Evolutionary conservation across 2,888 invertebrate species (phyloP), one percentile per base, ranked within the genome.

Genomic region (Heliconius sara): DNA sequence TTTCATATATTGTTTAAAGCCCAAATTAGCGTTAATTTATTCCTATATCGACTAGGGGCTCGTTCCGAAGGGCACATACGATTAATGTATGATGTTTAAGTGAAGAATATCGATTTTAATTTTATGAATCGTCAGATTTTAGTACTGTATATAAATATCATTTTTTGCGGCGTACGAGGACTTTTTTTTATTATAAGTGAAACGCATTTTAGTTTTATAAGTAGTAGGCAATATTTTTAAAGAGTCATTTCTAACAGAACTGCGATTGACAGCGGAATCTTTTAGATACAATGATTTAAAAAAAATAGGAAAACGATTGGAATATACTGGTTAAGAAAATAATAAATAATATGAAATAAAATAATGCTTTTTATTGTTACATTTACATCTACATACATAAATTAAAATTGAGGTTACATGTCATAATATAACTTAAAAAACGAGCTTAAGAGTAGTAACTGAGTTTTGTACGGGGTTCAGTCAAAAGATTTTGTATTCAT

Each of bases 201-300:
- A 93, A 93, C 92, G 95, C 95, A 94, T 95, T 95, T 95, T 95
- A 95, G 95, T 94, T 95, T 91, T 91, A 90, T 94, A 95, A 93
- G 94, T 94, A 93, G 91, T 95, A 95, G 95, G 93, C 91, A 93
- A 95, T 95, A 94, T 93, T 93, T 93, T 93, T 90, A 92, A 93
- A 93, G 87, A 89, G 91, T 94, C 92, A 92, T 93, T 91, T 94
- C 92, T 94, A 94, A 92, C 85, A 85, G 93, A 93, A 90, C 91
- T 92, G 92, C 90, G 87, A 87, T 91, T 86, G 90, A 88, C 92
- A 91, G 92, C 91, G 89, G 94, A 95, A 95, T 95, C 94, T 95
- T 95, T 94, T 95, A 94, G 94, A 92, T 89, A 89, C 91, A 93
- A 93, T 93, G 91, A 93, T 92, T 86, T 7, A 19, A 94, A 94